A percentile compares a stretch with the other conserved stretches of the same genome.
Conservation (phyloP, 2,888 invertebrate genomes). For the Linhomoeus sp. region DNA sequence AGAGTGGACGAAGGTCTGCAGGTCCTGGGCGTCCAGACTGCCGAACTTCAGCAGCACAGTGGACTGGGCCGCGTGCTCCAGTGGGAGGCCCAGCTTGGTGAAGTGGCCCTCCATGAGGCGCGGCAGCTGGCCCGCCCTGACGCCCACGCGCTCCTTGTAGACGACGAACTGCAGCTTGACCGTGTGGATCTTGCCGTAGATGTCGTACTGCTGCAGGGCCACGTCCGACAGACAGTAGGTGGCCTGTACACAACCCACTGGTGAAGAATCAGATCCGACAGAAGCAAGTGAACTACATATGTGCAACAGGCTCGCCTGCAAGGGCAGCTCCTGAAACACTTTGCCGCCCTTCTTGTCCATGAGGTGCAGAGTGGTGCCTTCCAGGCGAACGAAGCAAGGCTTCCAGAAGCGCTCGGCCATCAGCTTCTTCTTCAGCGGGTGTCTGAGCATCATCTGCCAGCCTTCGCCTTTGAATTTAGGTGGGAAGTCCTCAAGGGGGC, state of each 20-base stretch:
- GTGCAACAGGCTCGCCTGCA: too few species aligned
- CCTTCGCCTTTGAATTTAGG: constrained; percentile 59
- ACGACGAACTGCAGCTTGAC: constrained; percentile 89
- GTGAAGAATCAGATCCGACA: neutral
- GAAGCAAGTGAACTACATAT: neutral
- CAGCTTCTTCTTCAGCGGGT: constrained; percentile 76
- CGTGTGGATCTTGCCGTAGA: constrained; percentile 96
- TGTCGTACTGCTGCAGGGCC: constrained; percentile 72
- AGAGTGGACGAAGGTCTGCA: constrained; percentile 70
- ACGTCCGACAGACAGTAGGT: constrained; percentile 28
- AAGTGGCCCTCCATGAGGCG: constrained; percentile 39
- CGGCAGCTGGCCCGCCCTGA: constrained; percentile 57
- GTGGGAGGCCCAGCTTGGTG: constrained; percentile 77
- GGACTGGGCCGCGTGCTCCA: constrained; percentile 89
- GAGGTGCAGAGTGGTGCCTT: constrained; percentile 63
- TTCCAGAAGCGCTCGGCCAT: constrained; percentile 60
- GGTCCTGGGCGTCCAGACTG: constrained; percentile 62
- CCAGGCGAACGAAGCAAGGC: constrained; percentile 67
- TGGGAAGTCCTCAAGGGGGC: constrained; percentile 75
- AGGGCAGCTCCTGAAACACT: constrained; percentile 60
- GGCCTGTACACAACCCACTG: constrained; percentile 33
- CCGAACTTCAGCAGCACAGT: constrained; percentile 91
- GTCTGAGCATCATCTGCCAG: constrained; percentile 87
- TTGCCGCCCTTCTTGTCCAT: constrained; percentile 65
- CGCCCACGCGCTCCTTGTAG: constrained; percentile 91